These are phyloP conservation scores for Drosophila insularis DNA, from an alignment of 1,140 invertebrate genomes.

Conservation along the genomic window DNA sequence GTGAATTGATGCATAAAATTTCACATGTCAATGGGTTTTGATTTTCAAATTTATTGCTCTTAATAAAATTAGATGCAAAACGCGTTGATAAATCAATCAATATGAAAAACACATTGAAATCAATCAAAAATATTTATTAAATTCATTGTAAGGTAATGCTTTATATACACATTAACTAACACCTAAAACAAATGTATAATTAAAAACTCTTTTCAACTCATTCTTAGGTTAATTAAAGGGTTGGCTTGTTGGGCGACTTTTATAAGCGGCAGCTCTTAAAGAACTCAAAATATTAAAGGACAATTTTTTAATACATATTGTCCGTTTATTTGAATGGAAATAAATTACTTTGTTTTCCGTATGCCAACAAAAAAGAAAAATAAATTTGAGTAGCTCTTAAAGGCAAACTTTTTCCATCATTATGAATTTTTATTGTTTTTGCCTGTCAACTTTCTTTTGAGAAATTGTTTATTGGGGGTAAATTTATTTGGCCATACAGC, in stretches of 20 bases:
- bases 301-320: no score
- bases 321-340: no score
- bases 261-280: no score
- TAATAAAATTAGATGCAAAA: conserved; percentile 54
- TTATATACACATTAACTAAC: neutral
- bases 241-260: no score
- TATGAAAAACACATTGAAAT: neutral
- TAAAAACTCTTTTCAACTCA: neutral
- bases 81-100: conserved; percentile 10
- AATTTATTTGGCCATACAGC: neutral
- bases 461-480: neutral
- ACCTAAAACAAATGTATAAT: neutral
- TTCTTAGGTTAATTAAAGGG: no score
- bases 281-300: no score
- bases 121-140: neutral
- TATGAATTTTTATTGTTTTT: conserved; percentile 1
- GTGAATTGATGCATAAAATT: conserved; percentile 67
- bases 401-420: neutral
- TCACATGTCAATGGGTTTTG: conserved; percentile 72
- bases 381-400: neutral
- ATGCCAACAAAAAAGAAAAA: no score
- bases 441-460: conserved; percentile 24
- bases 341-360: no score
- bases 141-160: neutral
- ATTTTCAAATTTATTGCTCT: conserved; percentile 24